These are phyloP conservation scores for Apodemia duryi DNA, from an alignment of 2,888 invertebrate species.

Conservation along the genomic window DNA sequence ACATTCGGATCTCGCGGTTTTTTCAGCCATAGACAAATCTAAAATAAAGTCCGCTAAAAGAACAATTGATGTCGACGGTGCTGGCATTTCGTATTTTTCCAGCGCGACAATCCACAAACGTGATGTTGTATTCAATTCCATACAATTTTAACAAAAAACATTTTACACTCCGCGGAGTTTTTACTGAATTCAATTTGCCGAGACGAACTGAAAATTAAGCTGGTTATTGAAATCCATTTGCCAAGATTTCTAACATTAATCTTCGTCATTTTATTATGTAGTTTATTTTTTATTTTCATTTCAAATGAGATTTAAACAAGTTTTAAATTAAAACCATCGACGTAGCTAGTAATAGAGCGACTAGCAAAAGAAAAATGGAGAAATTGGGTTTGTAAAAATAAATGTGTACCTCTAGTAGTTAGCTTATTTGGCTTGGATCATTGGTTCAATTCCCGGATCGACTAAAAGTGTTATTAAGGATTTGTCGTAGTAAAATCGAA, in stretches of 20 bases:
- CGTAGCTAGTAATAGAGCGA: no score
- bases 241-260: not conserved
- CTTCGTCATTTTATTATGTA: no score
- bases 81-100: conserved; percentile 22
- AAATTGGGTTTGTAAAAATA: no score
- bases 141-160: conserved; percentile 29
- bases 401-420: no score
- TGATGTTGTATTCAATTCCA: conserved; percentile 32
- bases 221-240: conserved; percentile 11
- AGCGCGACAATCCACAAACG: conserved; percentile 25
- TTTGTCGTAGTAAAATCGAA: no score
- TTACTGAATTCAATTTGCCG: conserved; percentile 30
- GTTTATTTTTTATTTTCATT: no score
- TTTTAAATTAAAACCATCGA: no score
- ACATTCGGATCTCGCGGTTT: not conserved
- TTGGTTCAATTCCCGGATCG: no score
- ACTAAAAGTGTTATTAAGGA: no score
- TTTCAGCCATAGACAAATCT: conserved; percentile 18
- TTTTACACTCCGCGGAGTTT: conserved; percentile 30
- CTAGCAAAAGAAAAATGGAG: no score
- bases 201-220: conserved; percentile 17
- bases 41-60: conserved; percentile 24
- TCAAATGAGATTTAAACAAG: no score
- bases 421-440: no score
- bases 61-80: conserved; percentile 24